These are phyloP conservation scores for Neosalanx taihuensis DNA, from an alignment of 2,797 vertebrate genomes.

Conservation along the genomic window DNA sequence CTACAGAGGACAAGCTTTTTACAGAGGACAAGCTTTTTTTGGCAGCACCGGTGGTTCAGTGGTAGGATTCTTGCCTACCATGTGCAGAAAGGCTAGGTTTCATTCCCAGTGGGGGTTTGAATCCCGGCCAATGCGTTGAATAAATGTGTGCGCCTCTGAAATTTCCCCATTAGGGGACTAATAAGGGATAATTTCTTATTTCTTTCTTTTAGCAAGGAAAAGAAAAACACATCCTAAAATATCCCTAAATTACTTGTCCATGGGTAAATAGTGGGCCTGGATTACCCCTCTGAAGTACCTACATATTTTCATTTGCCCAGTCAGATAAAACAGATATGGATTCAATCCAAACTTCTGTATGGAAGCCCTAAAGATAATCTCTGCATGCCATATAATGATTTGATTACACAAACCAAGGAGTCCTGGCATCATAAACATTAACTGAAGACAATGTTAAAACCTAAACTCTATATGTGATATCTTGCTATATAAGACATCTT, in stretches of 20 bases:
- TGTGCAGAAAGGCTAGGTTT: no score
- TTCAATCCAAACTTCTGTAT: conserved; percentile 20
- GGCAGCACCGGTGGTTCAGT: no score
- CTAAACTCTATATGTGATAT: neutral
- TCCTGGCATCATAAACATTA: neutral
- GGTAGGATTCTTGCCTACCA: no score
- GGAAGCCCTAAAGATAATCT: neutral
- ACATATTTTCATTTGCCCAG: conserved; percentile 39
- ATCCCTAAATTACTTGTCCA: neutral
- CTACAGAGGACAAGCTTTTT: no score
- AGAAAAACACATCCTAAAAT: no score
- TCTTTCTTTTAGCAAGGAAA: no score
- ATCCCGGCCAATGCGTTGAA: no score
- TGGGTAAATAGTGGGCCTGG: neutral
- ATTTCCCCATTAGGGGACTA: no score
- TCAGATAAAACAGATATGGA: conserved; percentile 36
- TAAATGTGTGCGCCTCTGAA: no score
- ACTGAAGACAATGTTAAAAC: conserved; percentile 5
- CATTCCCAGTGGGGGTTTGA: no score
- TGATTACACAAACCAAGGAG: conserved; percentile 15
- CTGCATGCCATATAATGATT: neutral
- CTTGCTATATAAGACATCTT: neutral
- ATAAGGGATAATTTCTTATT: no score
- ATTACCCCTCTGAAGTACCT: conserved; percentile 17
- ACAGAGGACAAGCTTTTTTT: no score